A percentile compares a stretch with the other conserved stretches of the same genome.
phyloP scores from a whole-genome alignment of 2,113 vertebrate genomes.

The Corapipo altera region DNA sequence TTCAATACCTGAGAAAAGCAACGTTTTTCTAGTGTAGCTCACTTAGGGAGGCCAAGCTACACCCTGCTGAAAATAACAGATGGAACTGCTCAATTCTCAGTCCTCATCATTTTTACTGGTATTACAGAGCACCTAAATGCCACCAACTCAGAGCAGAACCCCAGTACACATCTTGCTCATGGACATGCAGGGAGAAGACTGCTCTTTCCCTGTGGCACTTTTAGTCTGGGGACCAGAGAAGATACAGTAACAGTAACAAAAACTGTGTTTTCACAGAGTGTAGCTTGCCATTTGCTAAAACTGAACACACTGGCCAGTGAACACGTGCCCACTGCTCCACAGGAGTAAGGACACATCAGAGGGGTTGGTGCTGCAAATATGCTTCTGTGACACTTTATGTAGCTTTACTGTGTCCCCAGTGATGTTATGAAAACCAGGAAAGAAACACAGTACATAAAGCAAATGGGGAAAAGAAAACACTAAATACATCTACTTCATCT shows the following conservation, averaged over 20 bases:
- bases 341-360: neutral
- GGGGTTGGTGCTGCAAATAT: neutral
- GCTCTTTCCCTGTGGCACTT: neutral
- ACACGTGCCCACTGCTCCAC: neutral
- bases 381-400: accelerated
- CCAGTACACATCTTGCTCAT: neutral
- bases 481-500: neutral
- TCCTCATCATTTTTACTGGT: neutral
- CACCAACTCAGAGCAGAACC: neutral
- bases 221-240: neutral
- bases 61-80: neutral
- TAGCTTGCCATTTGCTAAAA: neutral
- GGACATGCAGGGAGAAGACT: accelerated
- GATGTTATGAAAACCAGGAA: neutral
- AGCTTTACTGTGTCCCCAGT: neutral
- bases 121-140: neutral
- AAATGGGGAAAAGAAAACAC: neutral
- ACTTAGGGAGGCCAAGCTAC: neutral
- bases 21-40: neutral
- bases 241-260: neutral
- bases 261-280: neutral
- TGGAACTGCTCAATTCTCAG: neutral
- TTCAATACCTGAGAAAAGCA: neutral
- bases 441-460: neutral
- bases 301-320: neutral